Percentiles rank a stretch among this genome's conserved stretches.
Evolutionary conservation across 2,888 invertebrate species (phyloP).

Genomic region (Adelognathus sp.): DNA sequence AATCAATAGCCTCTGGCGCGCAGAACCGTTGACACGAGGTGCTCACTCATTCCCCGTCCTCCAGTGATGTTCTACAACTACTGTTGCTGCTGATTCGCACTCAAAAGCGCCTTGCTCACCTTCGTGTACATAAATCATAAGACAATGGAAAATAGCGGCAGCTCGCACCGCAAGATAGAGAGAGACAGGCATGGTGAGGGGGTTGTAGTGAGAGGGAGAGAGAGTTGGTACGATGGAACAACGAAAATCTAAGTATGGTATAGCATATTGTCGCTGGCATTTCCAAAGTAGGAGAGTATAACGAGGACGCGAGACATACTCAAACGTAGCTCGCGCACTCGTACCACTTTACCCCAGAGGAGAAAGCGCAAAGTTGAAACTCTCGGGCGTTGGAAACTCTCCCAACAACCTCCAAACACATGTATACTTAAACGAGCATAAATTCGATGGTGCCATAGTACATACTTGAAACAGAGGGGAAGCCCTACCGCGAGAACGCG

Average conservation of each 20-base stretch:
- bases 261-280: constrained; percentile 32
- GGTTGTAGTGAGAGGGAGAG: not conserved
- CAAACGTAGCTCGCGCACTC: constrained; percentile 15
- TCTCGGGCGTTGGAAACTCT: constrained; percentile 37
- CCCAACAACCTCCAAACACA: constrained; percentile 14
- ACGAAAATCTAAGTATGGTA: constrained; percentile 73
- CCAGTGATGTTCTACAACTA: not conserved
- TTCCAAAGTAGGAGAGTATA: constrained; percentile 38
- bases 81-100: constrained; percentile 4
- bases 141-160: constrained; percentile 74
- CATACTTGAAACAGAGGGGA: not conserved
- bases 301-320: constrained; percentile 23
- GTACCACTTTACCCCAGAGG: constrained; percentile 11
- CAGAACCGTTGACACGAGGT: constrained; percentile 29
- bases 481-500: not conserved
- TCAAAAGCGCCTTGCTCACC: not conserved
- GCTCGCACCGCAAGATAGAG: constrained; percentile 30
- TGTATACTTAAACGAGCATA: constrained; percentile 36
- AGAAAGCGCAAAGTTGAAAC: constrained; percentile 28
- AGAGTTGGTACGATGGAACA: constrained; percentile 60
- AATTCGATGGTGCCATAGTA: constrained; percentile 10
- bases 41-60: constrained; percentile 30
- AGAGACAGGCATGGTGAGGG: no score
- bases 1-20: constrained; percentile 53
- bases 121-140: constrained; percentile 74